phyloP scores from a whole-genome alignment of 2,113 vertebrate genomes.

The Phrynosoma blainvillii region DNA sequence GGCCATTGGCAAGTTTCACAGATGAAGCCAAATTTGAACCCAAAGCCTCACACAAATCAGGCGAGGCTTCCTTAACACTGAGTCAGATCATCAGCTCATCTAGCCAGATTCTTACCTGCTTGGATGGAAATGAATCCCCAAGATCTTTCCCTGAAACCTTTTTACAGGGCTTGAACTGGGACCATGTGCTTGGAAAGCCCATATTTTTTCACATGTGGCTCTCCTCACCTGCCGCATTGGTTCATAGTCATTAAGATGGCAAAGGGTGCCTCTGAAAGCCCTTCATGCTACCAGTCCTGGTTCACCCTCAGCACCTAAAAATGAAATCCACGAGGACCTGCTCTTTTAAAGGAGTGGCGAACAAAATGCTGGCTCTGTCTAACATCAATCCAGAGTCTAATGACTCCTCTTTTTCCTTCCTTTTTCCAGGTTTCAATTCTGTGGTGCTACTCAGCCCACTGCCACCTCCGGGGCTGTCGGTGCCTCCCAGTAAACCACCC shows the following conservation, averaged over 20 bases:
- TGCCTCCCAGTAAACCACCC: conserved; percentile 87
- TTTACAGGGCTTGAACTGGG: not conserved
- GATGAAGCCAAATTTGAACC: not conserved
- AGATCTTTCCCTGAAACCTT: not conserved
- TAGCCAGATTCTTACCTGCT: not conserved
- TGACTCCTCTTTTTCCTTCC: not conserved
- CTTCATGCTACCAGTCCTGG: not conserved
- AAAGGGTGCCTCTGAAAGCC: no score
- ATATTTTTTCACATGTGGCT: not conserved
- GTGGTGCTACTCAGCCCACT: conserved; percentile 84
- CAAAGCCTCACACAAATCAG: not conserved
- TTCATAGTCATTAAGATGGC: no score
- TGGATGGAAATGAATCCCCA: not conserved
- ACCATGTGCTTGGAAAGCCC: no score
- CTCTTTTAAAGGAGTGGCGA: not conserved
- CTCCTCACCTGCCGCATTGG: not conserved
- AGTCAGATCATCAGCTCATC: not conserved
- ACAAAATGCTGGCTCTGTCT: not conserved
- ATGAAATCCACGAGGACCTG: not conserved
- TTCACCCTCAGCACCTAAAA: not conserved
- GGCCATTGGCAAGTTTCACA: no score
- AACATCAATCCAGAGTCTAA: not conserved
- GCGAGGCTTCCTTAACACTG: not conserved
- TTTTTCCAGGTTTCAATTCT: conserved; percentile 86
- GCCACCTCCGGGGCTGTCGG: conserved; percentile 84